Percentiles rank a stretch among this genome's conserved stretches.
Conservation (phyloP, 2,888 invertebrate genomes). For the Tenthredo amoena region DNA sequence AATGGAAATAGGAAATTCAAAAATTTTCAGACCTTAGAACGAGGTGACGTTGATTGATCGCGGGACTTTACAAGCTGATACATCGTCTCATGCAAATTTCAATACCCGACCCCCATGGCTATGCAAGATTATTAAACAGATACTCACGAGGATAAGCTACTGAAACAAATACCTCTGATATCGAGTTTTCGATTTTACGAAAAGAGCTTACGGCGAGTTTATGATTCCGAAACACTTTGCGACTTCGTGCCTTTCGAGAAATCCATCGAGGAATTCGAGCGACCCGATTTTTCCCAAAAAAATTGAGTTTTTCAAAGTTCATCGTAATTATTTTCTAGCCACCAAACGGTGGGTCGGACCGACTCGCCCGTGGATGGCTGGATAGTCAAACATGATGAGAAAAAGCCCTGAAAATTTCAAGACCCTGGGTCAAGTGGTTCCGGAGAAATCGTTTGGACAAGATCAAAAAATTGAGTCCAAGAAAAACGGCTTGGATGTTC, state of each 20-base stretch:
- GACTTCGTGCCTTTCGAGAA: too few species aligned
- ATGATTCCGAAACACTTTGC: too few species aligned
- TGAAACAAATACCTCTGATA: not conserved
- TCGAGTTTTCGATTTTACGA: too few species aligned
- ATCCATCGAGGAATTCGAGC: too few species aligned
- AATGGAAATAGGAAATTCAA: not conserved
- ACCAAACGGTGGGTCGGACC: not conserved
- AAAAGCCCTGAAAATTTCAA: not conserved
- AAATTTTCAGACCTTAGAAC: not conserved
- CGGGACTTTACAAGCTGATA: not conserved
- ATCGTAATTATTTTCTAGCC: too few species aligned
- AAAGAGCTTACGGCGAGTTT: too few species aligned
- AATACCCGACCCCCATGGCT: not conserved
- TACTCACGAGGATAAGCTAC: not conserved
- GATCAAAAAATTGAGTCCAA: not conserved
- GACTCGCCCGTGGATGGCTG: not conserved
- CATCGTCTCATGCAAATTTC: slow-evolving; percentile 7
- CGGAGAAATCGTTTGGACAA: not conserved
- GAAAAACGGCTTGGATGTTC: too few species aligned
- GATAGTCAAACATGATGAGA: not conserved
- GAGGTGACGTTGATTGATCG: slow-evolving; percentile 41
- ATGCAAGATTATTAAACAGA: not conserved
- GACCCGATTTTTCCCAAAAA: too few species aligned
- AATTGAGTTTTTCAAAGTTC: too few species aligned
- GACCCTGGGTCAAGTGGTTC: not conserved